Percentiles rank a stretch among this genome's conserved stretches.
phyloP scores from a whole-genome alignment of 2,113 vertebrate genomes.

The Pseudopipra pipra region DNA sequence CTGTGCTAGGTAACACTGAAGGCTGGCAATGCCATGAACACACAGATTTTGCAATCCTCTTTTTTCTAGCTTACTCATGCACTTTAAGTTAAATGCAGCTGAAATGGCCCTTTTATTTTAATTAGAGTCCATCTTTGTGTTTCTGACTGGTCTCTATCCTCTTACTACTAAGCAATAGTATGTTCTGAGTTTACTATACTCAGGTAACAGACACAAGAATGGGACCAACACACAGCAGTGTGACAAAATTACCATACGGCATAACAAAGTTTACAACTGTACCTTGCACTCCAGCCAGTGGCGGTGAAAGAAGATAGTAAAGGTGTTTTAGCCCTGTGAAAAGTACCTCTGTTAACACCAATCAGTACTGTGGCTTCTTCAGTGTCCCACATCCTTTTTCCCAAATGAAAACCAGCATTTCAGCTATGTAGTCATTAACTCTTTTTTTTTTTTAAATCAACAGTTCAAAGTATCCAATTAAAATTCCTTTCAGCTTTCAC shows the following conservation, averaged over 20 bases:
- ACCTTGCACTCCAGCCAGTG: neutral
- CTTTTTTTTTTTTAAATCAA: neutral
- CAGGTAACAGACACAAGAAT: neutral
- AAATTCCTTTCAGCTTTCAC: slow-evolving; percentile 23
- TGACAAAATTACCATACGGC: neutral
- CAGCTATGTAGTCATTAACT: neutral
- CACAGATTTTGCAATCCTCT: slow-evolving; percentile 27
- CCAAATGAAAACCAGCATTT: neutral
- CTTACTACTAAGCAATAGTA: neutral
- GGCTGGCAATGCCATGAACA: neutral
- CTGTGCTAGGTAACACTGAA: neutral
- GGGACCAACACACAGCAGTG: neutral
- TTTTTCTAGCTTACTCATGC: neutral
- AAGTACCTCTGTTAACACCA: neutral
- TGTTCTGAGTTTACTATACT: neutral
- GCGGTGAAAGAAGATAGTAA: neutral
- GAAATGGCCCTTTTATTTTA: neutral
- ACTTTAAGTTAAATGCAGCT: neutral
- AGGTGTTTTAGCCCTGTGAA: neutral
- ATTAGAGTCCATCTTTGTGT: neutral
- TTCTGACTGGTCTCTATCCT: neutral
- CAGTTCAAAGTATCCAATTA: neutral
- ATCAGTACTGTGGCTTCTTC: neutral
- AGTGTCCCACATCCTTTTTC: neutral
- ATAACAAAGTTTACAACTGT: neutral